Percentiles rank a stretch among this genome's conserved stretches.
These are phyloP conservation scores for Gobius niger DNA, from an alignment of 2,113 vertebrate species.

Conservation along the genomic window DNA sequence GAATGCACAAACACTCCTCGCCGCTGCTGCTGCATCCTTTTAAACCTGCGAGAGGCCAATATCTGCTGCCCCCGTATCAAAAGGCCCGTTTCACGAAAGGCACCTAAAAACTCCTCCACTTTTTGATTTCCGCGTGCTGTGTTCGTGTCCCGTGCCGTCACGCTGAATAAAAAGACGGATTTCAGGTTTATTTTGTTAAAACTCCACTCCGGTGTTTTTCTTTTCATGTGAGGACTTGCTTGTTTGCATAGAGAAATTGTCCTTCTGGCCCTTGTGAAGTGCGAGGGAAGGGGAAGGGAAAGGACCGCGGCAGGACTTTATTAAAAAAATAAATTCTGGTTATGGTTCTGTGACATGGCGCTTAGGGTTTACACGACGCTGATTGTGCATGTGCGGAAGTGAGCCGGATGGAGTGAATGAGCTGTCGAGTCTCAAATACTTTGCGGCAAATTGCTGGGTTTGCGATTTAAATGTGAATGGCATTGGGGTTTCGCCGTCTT, in stretches of 20 bases:
- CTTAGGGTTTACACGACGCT: not conserved
- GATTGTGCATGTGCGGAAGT: not conserved
- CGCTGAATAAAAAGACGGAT: constrained; percentile 22
- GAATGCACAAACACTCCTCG: not conserved
- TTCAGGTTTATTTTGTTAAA: constrained; percentile 10
- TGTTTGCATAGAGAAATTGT: constrained; percentile 15
- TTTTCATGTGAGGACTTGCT: not conserved
- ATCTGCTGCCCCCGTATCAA: constrained; percentile 16
- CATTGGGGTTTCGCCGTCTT: no score
- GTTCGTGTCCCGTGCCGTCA: constrained; percentile 20
- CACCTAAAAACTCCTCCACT: constrained; percentile 14
- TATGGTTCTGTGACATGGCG: not conserved
- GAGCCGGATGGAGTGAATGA: not conserved
- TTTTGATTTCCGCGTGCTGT: constrained; percentile 25
- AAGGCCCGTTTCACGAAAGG: constrained; percentile 21
- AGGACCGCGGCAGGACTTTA: not conserved
- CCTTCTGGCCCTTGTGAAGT: not conserved
- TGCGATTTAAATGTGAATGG: no score
- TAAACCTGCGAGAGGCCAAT: not conserved
- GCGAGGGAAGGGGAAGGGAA: constrained; percentile 4
- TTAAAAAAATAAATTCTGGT: not conserved
- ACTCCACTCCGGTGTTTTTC: constrained; percentile 1
- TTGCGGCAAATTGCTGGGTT: no score
- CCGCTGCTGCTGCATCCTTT: not conserved
- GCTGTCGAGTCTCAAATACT: not conserved